Evolutionary conservation across 1,140 invertebrate species (phyloP), one percentile per base, ranked within the genome.

Genomic region (Drosophila carrolli): DNA sequence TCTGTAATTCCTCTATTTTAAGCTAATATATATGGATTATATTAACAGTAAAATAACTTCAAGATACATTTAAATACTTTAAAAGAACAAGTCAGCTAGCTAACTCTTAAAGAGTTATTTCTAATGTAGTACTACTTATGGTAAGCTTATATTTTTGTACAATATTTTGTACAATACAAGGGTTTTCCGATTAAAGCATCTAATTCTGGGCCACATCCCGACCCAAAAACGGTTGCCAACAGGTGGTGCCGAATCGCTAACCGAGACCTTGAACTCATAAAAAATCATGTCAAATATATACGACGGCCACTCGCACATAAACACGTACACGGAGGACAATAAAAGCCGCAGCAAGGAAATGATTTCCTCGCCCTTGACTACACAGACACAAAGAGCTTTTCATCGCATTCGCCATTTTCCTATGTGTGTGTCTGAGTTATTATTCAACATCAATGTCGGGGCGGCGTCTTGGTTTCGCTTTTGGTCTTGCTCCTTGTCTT

Each of bases 261-360:
- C 44, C 43, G 74, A 91, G 89, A 91, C 89, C 89, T 91, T 91
- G 89, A 91, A 91, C 89, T 79, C 89, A 71, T 91, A 91, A 91
- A 71, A 88, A 91, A 91, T 91, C 81, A 82, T 89, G 89, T 82
- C 79, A 82, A 61, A 73, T 73, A 75, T 51, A 84, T 62, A 84
- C 29, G 37, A 46, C 48, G 59, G 37, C 59, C 23, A 70, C 40
- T 71, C 27, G 32, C 38, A 59, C 46, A 74, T 51, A 79, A 50
- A 48, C 59, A 85, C 53, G 60, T 57, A 81, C 41, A 56, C 57
- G 40, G 29, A 54, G 65, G 78, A 85, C 75, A 88, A 90, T 80
- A 91, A 89, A 81, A 84, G 46, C 65, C 71, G 61, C 79, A 65
- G 81, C 74, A 81, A 85, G 82, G 72, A 91, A 91, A 91, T 89